Conservation (phyloP, 2,113 vertebrate genomes). For the Tretioscincus oriximinensis region DNA sequence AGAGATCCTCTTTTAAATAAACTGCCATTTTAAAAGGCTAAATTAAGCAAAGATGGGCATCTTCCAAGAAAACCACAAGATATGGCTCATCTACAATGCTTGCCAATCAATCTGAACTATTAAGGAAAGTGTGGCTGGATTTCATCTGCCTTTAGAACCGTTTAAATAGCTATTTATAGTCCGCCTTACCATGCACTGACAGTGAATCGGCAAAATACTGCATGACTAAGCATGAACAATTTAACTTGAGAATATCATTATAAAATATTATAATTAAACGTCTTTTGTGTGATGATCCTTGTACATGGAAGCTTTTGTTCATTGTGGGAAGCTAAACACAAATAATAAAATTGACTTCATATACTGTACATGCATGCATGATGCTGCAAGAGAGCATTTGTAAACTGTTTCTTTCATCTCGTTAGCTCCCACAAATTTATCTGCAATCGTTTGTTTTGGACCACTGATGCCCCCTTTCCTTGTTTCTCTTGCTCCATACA, state of each 20-base stretch:
- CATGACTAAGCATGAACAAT: conserved; percentile 72
- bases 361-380: conserved; percentile 89
- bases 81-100: conserved; percentile 51
- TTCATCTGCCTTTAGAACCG: conserved; percentile 59
- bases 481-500: conserved; percentile 62
- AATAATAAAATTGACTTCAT: conserved; percentile 84
- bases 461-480: conserved; percentile 64
- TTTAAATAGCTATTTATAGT: conserved; percentile 62
- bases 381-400: conserved; percentile 76
- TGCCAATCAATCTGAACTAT: conserved; percentile 48
- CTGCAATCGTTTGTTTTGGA: conserved; percentile 69
- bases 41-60: conserved; percentile 34
- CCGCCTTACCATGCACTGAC: conserved; percentile 78
- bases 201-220: conserved; percentile 76
- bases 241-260: conserved; percentile 88
- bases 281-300: conserved; percentile 84
- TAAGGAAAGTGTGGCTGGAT: conserved; percentile 65
- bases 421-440: conserved; percentile 72
- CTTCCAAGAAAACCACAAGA: conserved; percentile 56
- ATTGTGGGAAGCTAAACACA: conserved; percentile 83
- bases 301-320: conserved; percentile 91
- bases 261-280: conserved; percentile 89
- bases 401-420: conserved; percentile 74
- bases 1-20: conserved; percentile 44
- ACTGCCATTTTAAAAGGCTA: conserved; percentile 30